Base-by-base conservation (phyloP, 2,888 invertebrate species). In the Lasioglossum leucozonium region DNA sequence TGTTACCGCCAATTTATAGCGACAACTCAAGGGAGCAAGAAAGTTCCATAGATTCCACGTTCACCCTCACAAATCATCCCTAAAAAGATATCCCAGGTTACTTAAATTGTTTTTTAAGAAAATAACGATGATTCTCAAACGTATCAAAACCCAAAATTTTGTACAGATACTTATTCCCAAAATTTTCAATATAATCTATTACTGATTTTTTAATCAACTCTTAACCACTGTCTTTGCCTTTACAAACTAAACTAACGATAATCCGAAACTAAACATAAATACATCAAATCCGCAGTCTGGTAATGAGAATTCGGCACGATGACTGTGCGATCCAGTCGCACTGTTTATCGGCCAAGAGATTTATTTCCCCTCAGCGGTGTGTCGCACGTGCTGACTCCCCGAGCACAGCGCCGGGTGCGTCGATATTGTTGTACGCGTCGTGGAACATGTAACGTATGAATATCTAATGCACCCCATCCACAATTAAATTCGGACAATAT, bases 401-500 rank as follows among this genome's bases (percentile, higher is more conserved):
- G 81, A n/a, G 65, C 51, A 44, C 74, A 37, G 47, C 58, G 30
- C 37, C 58, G 90, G 88, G 77, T 81, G 74, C 78, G 82, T 55
- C 86, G 79, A 87, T 86, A 91, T 93, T 93, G 93, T 94, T 93
- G 93, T 92, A 93, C 92, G 91, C 92, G 91, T 93, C 92, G 91
- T 85, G 89, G 91, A 91, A 91, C 92, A 92, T 92, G 93, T 92
- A 93, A 93, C 94, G 92, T 94, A 94, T 95, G 95, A 95, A 94
- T 95, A 94, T 94, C 93, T 94, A 94, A 94, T 94, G 93, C 92
- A 91, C 91, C 91, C 92, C 91, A 91, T 94, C 91, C 91, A 94
- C 93, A 94, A 94, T 94, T 94, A 94, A 94, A 94, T 95, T 94
- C 93, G 92, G 93, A 94, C 95, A 95, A 95, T 95, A 94, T 94